Base-by-base conservation (phyloP, 2,797 vertebrate genomes). In the Perodicticus potto region DNA sequence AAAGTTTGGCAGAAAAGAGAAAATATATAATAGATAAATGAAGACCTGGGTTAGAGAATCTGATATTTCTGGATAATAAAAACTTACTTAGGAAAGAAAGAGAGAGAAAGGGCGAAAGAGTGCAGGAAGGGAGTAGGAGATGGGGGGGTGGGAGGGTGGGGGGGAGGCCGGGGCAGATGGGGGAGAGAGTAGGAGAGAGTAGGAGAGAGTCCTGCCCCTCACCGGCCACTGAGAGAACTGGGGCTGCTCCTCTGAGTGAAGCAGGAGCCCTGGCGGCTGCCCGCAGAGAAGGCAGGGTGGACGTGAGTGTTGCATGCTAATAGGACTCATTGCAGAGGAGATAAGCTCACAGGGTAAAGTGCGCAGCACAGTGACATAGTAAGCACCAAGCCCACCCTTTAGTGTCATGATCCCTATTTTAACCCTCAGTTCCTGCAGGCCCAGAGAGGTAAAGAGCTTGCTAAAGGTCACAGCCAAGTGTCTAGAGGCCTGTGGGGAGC, bases 211-310 rank as follows among this genome's bases (percentile, higher is more conserved):
- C 34, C 45, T n/a, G 89, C 57, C 20, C 27, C 7, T 53, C 1
- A 4, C 9, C 2, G 49, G 45, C 16, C 65, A 2, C 8, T 3
- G 0, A 25, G 14, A 70, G 63, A 7, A 17, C 19, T 32, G 9
- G 34, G 78, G n/a, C 55, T 86, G 59, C 55, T 77, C 84, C 45
- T 57, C 63, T 19, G 77, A 37, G 37, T 6, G 8, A 32, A 72
- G 32, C 22, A 7, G 53, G 67, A 55, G 9, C 43, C 7, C 17
- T 2, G 2, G 53, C 45, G 45, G 27, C 73, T 32, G 34, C 4
- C 12, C 43, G 57, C 84, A 57, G 61, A 74, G 11, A 11, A 10
- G 32, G 63, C 74, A 29, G 72, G 20, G 53, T 49, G 25, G 20
- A 25, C 3, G 2, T 43, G 89, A n/a, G 7, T 40, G 63, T 53